Percentiles rank a stretch among this genome's conserved stretches.
Evolutionary conservation across 2,113 vertebrate species (phyloP).

Genomic region (Nesoenas mayeri): DNA sequence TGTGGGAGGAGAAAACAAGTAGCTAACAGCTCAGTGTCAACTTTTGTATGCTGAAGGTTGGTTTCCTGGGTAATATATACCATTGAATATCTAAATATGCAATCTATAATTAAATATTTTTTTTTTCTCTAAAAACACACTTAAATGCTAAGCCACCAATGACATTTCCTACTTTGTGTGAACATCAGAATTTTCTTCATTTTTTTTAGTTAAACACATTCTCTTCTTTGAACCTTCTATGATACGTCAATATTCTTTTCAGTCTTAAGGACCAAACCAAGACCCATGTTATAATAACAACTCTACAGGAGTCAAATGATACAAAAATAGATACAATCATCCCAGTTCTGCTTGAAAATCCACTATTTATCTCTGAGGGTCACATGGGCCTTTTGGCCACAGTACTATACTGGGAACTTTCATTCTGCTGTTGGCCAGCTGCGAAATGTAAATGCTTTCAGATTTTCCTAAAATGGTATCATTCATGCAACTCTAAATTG

Average conservation of each 20-base stretch:
- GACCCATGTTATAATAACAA: neutral
- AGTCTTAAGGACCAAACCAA: neutral
- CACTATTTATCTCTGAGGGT: neutral
- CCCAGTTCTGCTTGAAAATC: neutral
- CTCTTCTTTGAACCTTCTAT: neutral
- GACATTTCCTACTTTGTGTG: neutral
- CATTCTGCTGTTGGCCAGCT: neutral
- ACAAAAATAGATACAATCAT: neutral
- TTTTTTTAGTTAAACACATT: neutral
- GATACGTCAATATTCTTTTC: neutral
- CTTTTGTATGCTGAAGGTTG: neutral
- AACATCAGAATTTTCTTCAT: neutral
- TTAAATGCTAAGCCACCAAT: neutral
- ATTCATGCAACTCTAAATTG: neutral
- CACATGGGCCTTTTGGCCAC: neutral
- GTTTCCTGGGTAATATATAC: neutral
- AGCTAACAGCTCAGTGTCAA: neutral
- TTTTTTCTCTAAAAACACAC: neutral
- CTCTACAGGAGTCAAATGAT: neutral
- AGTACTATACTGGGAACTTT: neutral
- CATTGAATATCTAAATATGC: neutral
- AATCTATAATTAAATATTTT: neutral
- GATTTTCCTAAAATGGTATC: neutral
- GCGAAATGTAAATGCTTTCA: neutral
- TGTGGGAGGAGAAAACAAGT: neutral